phyloP scores from a whole-genome alignment of 2,797 vertebrate genomes.

The Eleutherodactylus coqui region DNA sequence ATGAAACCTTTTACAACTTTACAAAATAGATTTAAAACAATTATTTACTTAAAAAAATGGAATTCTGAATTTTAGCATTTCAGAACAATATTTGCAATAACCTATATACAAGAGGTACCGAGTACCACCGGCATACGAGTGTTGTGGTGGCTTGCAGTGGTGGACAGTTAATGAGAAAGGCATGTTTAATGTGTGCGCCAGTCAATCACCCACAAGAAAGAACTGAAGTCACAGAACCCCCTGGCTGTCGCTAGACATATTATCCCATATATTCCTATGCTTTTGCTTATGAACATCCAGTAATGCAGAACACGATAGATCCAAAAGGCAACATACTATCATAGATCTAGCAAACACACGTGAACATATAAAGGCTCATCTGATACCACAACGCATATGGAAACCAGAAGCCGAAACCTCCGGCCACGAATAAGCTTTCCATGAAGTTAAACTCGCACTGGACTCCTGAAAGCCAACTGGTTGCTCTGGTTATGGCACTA shows the following conservation, averaged over 20 bases:
- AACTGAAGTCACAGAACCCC: slow-evolving; percentile 59
- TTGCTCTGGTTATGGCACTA: slow-evolving; percentile 10
- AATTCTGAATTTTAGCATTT: slow-evolving; percentile 85
- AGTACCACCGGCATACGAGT: slow-evolving; percentile 82
- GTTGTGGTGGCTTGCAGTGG: slow-evolving; percentile 79
- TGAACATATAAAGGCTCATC: slow-evolving; percentile 16
- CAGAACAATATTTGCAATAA: slow-evolving; percentile 88
- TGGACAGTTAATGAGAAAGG: slow-evolving; percentile 74
- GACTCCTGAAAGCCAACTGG: background rate
- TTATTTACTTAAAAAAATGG: slow-evolving; percentile 88
- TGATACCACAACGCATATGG: slow-evolving; percentile 15
- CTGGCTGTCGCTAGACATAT: slow-evolving; percentile 75
- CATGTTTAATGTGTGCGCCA: slow-evolving; percentile 67
- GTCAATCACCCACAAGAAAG: slow-evolving; percentile 73
- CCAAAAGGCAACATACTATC: slow-evolving; percentile 42
- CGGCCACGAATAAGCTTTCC: background rate
- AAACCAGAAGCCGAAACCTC: background rate
- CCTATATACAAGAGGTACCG: slow-evolving; percentile 86
- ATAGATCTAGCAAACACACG: slow-evolving; percentile 31
- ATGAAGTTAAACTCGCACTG: background rate
- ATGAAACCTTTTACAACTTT: slow-evolving; percentile 84
- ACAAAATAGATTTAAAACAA: slow-evolving; percentile 94
- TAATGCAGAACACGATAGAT: slow-evolving; percentile 39
- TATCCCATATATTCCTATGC: slow-evolving; percentile 73
- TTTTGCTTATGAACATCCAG: slow-evolving; percentile 69